Evolutionary conservation across 2,113 vertebrate species (phyloP), one percentile per base, ranked within the genome.

Genomic region (Brachypteracias leptosomus): DNA sequence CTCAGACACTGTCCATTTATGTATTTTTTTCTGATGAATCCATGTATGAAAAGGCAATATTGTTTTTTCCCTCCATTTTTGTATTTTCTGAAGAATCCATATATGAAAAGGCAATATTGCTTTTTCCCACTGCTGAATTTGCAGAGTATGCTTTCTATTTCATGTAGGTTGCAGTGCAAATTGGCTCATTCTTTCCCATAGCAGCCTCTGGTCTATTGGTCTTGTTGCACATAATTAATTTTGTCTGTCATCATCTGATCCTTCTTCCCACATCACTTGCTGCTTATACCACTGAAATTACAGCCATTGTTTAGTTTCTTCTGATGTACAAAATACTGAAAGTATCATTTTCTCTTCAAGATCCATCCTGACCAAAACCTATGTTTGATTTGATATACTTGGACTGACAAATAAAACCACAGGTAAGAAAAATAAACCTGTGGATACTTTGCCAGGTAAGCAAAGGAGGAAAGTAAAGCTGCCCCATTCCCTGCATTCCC

Each of bases 371-470:
- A 96, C 91, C 86, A 83, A 93, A 96, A 88, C 51, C 55, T 68
- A 5, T 72, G 58, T 95, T 97, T 97, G 77, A 85, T 91, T 97
- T 98, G 81, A 95, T 97, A 73, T 91, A 83, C 40, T 97, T 98
- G 97, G 93, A 96, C 92, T 58, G 86, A 85, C 90, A 88, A 73
- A 81, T 85, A 85, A 93, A 97, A 97, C 96, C 94, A 96, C 92
- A 96, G 96, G 95, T 97, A 96, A 88, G 74, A 97, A 98, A 98
- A 97, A 85, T 42, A 96, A 85, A 75, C 66, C 86, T 89, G 57
- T 3, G 4, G 46, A 87, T 85, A 51, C 67, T 71, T 92, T 80
- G 54, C 44, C 83, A 81, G 47, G 85, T 95, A 78, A 89, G 54
- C n/a, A 95, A 85, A 38, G 18, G 67, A 79, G 47, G 87, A 93